Evolutionary conservation across 2,888 invertebrate species (phyloP).

Genomic region (Drosophila buzzatii): DNA sequence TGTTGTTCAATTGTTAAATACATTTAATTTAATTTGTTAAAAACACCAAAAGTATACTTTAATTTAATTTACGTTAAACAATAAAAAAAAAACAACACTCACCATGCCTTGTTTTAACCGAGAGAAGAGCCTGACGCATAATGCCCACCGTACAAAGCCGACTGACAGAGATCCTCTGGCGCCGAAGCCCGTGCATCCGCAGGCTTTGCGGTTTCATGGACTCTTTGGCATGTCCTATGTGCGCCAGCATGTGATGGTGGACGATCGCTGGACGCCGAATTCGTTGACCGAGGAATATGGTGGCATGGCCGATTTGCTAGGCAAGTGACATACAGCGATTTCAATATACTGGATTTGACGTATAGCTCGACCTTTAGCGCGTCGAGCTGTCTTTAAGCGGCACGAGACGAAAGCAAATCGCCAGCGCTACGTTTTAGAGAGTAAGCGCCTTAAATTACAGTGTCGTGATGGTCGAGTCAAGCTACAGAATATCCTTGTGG

Average conservation of each 20-base stretch:
- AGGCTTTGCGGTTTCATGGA: slow-evolving; percentile 79
- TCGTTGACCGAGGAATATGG: slow-evolving; percentile 81
- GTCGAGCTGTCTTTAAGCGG: slow-evolving; percentile 71
- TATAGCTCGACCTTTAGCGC: slow-evolving; percentile 54
- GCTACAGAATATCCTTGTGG: slow-evolving; percentile 75
- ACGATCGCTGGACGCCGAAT: slow-evolving; percentile 82
- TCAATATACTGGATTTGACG: not conserved
- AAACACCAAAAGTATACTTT: not conserved
- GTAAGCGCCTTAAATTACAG: slow-evolving; percentile 72
- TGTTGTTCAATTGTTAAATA: not conserved
- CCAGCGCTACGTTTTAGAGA: slow-evolving; percentile 59
- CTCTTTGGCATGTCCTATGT: slow-evolving; percentile 82
- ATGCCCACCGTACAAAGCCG: slow-evolving; percentile 33
- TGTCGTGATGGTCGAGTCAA: slow-evolving; percentile 82
- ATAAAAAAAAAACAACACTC: slow-evolving; percentile 12
- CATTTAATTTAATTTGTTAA: not conserved
- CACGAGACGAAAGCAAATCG: slow-evolving; percentile 77
- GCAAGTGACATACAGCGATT: slow-evolving; percentile 56
- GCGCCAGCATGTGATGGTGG: slow-evolving; percentile 82
- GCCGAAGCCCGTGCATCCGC: slow-evolving; percentile 81
- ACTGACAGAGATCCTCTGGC: slow-evolving; percentile 62
- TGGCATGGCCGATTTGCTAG: slow-evolving; percentile 80
- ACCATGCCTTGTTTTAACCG: slow-evolving; percentile 65
- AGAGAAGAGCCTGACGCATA: slow-evolving; percentile 45
- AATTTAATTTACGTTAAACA: not conserved